Conservation (phyloP, 2,888 invertebrate species). For the Tachina grossa region DNA sequence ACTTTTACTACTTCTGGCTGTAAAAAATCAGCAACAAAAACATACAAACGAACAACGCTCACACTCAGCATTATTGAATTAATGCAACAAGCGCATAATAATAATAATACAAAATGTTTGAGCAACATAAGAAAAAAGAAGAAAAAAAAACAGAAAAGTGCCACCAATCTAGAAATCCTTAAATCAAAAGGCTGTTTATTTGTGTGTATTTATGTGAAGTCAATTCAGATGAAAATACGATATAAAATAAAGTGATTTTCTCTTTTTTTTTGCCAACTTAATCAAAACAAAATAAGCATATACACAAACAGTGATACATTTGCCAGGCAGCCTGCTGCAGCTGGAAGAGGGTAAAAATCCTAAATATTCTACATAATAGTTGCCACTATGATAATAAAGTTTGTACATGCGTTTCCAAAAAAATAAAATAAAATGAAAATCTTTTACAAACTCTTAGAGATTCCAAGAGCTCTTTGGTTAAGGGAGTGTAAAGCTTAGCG, state of each 20-base stretch:
- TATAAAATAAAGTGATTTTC: constrained; percentile 26
- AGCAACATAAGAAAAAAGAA: constrained; percentile 8
- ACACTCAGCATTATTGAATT: constrained; percentile 64
- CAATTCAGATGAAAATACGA: constrained; percentile 36
- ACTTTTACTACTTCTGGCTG: constrained; percentile 45
- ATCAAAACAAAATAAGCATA: constrained; percentile 48
- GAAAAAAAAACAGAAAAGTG: constrained; percentile 48
- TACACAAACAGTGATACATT: constrained; percentile 12
- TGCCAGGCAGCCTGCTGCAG: not conserved
- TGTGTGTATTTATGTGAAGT: not conserved
- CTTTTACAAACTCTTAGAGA: not conserved
- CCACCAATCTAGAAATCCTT: constrained; percentile 58
- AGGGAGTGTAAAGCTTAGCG: constrained; percentile 61
- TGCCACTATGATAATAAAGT: constrained; percentile 38
- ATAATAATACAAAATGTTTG: constrained; percentile 57
- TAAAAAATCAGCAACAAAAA: constrained; percentile 9
- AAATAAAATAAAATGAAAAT: constrained; percentile 9
- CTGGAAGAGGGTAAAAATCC: constrained; percentile 15
- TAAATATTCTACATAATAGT: constrained; percentile 7
- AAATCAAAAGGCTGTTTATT: not conserved
- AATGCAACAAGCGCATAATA: constrained; percentile 70
- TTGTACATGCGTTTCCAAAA: constrained; percentile 52
- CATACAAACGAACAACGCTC: constrained; percentile 37
- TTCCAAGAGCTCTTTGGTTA: constrained; percentile 36
- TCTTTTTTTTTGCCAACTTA: constrained; percentile 28